These are phyloP conservation scores for Caenorhabditis briggsae DNA, from an alignment of 1,140 invertebrate genomes.

Conservation along the genomic window DNA sequence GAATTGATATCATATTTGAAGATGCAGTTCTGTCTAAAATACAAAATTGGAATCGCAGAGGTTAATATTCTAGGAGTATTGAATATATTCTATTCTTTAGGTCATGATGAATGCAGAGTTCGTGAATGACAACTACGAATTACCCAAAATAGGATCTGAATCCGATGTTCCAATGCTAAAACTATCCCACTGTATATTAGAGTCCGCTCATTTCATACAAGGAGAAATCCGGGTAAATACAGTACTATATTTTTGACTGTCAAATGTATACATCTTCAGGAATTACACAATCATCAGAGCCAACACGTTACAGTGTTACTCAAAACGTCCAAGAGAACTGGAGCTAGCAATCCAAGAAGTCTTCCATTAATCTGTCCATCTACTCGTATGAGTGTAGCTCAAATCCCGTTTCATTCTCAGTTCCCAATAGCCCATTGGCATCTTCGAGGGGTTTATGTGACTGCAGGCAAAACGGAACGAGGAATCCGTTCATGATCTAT, in stretches of 20 bases:
- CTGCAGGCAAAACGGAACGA: not conserved
- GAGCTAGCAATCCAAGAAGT: not conserved
- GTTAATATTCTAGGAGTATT: not conserved
- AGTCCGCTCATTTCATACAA: not conserved
- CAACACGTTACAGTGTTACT: not conserved
- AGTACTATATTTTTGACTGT: not conserved
- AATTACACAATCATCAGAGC: not conserved
- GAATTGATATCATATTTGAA: not conserved
- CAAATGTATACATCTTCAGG: not conserved
- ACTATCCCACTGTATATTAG: not conserved
- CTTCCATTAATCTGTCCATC: conserved; percentile 16
- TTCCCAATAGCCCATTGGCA: conserved; percentile 33
- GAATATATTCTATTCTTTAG: not conserved
- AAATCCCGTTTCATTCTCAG: conserved; percentile 22
- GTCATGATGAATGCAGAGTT: conserved; percentile 15
- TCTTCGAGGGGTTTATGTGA: conserved; percentile 19
- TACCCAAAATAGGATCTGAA: not conserved
- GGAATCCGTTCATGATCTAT: no score
- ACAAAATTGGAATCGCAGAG: conserved; percentile 11
- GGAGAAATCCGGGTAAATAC: not conserved
- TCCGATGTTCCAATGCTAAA: conserved; percentile 23
- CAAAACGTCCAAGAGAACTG: conserved; percentile 12
- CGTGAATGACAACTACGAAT: conserved; percentile 16
- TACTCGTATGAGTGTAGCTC: not conserved
- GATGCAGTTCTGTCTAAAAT: conserved; percentile 1